Conservation (phyloP, 2,797 vertebrate genomes). For the Siniperca undulata region DNA sequence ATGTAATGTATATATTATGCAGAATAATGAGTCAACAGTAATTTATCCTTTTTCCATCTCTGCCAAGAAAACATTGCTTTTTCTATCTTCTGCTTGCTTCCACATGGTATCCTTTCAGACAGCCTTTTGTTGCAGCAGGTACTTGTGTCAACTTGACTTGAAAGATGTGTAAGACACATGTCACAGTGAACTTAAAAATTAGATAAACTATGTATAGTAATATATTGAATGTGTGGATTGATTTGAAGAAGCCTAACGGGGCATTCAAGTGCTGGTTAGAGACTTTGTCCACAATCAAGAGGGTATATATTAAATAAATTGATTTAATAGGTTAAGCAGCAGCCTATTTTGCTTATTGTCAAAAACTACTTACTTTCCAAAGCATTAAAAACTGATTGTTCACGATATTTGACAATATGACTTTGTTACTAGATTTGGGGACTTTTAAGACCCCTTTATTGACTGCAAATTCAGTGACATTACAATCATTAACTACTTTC, state of each 20-base stretch:
- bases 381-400: background rate
- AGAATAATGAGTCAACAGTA: background rate
- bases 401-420: background rate
- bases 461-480: background rate
- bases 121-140: slow-evolving; percentile 23
- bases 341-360: background rate
- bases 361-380: background rate
- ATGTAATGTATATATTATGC: background rate
- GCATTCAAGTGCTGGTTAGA: background rate
- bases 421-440: background rate
- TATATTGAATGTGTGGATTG: background rate
- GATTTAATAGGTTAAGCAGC: background rate
- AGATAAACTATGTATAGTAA: background rate
- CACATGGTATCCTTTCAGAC: background rate
- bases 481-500: background rate
- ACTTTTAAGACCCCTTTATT: background rate
- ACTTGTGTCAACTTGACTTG: slow-evolving; percentile 59
- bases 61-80: background rate
- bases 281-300: background rate
- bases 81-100: slow-evolving; percentile 10
- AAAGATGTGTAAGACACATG: slow-evolving; percentile 28
- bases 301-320: background rate
- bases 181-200: slow-evolving; percentile 49
- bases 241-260: slow-evolving; percentile 1
- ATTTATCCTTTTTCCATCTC: background rate